Evolutionary conservation across 2,888 invertebrate genomes (phyloP).

Genomic region (Rhagonycha lutea): DNA sequence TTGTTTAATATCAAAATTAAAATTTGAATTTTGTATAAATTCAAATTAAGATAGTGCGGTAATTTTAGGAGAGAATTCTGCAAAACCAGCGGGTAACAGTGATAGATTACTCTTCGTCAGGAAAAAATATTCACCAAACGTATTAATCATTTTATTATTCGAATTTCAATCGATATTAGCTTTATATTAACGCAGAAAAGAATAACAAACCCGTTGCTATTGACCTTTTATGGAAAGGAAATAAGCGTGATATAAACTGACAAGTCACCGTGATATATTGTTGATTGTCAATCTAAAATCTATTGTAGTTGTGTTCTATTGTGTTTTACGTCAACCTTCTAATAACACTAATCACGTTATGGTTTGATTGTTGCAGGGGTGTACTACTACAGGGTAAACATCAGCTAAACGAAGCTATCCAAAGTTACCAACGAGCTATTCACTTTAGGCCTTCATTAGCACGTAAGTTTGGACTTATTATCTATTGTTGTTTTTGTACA

Average conservation of each 20-base stretch:
- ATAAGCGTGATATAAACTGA: conserved; percentile 39
- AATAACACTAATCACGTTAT: conserved; percentile 32
- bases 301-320: conserved; percentile 33
- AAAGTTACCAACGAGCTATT: conserved; percentile 89
- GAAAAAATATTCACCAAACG: conserved; percentile 21
- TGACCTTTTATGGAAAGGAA: conserved; percentile 38
- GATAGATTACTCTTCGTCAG: conserved; percentile 26
- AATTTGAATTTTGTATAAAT: conserved; percentile 21
- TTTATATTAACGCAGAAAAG: conserved; percentile 34
- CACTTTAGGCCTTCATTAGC: conserved; percentile 92
- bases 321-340: conserved; percentile 29
- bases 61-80: conserved; percentile 9
- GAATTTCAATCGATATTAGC: conserved; percentile 34
- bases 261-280: conserved; percentile 42
- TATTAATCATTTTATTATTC: conserved; percentile 38
- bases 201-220: conserved; percentile 32
- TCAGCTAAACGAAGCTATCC: conserved; percentile 84
- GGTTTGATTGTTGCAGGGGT: conserved; percentile 72
- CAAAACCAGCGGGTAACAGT: conserved; percentile 16
- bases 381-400: conserved; percentile 88
- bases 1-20: conserved; percentile 4
- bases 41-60: conserved; percentile 18
- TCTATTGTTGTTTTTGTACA: not conserved
- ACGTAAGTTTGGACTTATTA: conserved; percentile 69
- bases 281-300: conserved; percentile 41